phyloP scores from a whole-genome alignment of 2,888 invertebrate species.

The Dicyrtoma fusca region DNA sequence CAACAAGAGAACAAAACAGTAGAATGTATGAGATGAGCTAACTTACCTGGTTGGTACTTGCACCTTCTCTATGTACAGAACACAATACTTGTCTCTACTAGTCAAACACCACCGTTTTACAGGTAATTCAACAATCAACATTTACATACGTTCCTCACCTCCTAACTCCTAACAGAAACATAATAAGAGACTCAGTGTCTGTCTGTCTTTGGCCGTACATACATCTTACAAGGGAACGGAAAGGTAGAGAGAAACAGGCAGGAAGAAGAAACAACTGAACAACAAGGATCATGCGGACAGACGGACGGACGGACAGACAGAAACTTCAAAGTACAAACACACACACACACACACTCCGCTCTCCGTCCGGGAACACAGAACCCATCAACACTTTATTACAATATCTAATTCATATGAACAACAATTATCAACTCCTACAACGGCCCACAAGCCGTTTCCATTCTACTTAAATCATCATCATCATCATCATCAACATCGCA shows the following conservation, averaged over 20 bases:
- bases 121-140: constrained; percentile 22
- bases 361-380: neutral
- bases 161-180: too few relatives aligned
- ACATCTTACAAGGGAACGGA: too few relatives aligned
- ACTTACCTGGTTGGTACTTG: too few relatives aligned
- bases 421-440: constrained; percentile 19
- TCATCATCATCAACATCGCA: too few relatives aligned
- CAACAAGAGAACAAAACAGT: too few relatives aligned
- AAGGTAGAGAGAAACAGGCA: neutral
- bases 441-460: too few relatives aligned
- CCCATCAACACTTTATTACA: constrained; percentile 32
- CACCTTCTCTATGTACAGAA: neutral
- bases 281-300: neutral
- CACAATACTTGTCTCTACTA: neutral
- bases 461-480: too few relatives aligned
- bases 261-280: neutral
- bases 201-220: too few relatives aligned
- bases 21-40: too few relatives aligned
- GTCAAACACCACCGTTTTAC: constrained; percentile 14
- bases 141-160: neutral
- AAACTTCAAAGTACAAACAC: too few relatives aligned
- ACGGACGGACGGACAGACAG: neutral
- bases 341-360: neutral
- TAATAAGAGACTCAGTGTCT: too few relatives aligned
- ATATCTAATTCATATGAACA: constrained; percentile 9